A percentile compares a stretch with the other conserved stretches of the same genome.
Evolutionary conservation across 2,113 vertebrate genomes (phyloP).

Genomic region (Ctenodactylus gundi): DNA sequence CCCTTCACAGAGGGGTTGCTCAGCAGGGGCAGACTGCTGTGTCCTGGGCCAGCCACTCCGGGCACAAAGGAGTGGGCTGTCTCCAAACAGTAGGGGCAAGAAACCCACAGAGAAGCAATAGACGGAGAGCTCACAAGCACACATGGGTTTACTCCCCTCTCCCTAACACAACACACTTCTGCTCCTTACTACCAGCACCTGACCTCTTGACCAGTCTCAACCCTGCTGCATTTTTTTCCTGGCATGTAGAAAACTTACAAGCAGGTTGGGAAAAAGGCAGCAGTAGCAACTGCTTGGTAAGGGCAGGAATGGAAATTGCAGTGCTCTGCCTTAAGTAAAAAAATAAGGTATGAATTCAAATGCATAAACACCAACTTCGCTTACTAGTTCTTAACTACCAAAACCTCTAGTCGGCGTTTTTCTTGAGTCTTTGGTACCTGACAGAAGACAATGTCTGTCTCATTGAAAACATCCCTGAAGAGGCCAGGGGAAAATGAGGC

Average conservation of each 20-base stretch:
- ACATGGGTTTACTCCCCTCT: rapidly evolving
- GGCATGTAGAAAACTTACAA: neutral
- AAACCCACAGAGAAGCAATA: neutral
- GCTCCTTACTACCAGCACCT: too few relatives aligned
- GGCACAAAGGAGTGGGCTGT: neutral
- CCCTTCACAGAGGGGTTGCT: neutral
- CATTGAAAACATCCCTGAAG: neutral
- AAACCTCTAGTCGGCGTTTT: neutral
- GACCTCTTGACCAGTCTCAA: neutral
- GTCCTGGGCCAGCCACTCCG: neutral
- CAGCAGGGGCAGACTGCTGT: neutral
- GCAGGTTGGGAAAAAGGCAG: rapidly evolving
- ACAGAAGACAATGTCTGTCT: neutral
- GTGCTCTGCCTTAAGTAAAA: neutral
- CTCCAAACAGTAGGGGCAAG: neutral
- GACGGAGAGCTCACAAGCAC: neutral
- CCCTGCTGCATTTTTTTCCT: neutral
- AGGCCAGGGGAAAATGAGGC: neutral
- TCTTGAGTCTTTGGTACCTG: neutral
- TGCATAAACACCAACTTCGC: neutral
- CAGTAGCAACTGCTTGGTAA: neutral
- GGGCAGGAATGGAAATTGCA: too few relatives aligned
- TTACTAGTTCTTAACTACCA: neutral
- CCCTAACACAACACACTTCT: neutral
- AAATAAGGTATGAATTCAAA: neutral